Percentiles rank a stretch among this genome's conserved stretches.
Evolutionary conservation across 2,888 invertebrate genomes (phyloP).

Genomic region (Xestia xanthographa): DNA sequence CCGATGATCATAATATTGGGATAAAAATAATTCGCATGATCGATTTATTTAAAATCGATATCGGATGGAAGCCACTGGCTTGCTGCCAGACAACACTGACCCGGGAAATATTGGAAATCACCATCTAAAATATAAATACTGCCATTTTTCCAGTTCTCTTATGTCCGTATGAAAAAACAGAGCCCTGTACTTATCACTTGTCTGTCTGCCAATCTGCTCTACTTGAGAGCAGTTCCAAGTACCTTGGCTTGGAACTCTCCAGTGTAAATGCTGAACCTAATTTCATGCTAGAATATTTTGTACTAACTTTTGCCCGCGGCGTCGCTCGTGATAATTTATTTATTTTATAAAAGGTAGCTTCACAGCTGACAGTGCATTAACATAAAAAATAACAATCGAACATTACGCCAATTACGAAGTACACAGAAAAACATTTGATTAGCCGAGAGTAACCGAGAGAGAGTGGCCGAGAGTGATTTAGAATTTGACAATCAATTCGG

Average conservation of each 20-base stretch:
- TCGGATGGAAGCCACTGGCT: slow-evolving; percentile 47
- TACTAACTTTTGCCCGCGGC: too few species aligned
- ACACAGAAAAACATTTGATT: too few species aligned
- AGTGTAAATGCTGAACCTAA: not conserved
- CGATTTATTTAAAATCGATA: slow-evolving; percentile 65
- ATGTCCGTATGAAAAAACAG: not conserved
- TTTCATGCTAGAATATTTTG: not conserved
- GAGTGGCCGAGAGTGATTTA: too few species aligned
- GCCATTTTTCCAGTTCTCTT: not conserved
- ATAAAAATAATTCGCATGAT: slow-evolving; percentile 63
- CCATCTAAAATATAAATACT: slow-evolving; percentile 42
- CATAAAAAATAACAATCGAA: too few species aligned
- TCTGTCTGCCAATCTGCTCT: not conserved
- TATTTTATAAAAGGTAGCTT: too few species aligned
- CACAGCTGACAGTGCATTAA: too few species aligned
- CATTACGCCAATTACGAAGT: too few species aligned
- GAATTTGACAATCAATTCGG: too few species aligned
- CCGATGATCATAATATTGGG: slow-evolving; percentile 49
- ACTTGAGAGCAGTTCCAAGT: not conserved
- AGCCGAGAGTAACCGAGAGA: too few species aligned
- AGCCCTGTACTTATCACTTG: not conserved
- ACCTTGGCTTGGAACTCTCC: not conserved
- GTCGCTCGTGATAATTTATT: too few species aligned
- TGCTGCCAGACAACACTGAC: slow-evolving; percentile 47
- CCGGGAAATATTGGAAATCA: slow-evolving; percentile 42